Evolutionary conservation across 1,140 invertebrate genomes (phyloP).

Genomic region (Vanessa atalanta): DNA sequence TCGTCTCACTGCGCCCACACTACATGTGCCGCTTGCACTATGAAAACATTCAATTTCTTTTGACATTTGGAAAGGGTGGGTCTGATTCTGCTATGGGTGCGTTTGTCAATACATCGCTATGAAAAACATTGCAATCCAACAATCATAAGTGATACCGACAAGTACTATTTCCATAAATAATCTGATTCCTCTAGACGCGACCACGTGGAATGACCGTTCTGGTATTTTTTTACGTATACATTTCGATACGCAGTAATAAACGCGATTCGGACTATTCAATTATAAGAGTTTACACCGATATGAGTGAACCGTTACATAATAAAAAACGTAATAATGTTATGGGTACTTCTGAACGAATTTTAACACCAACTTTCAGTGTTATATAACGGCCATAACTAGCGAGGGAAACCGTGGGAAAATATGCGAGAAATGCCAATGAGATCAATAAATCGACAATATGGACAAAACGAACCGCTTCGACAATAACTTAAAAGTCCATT

Average conservation of each 20-base stretch:
- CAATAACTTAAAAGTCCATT: slow-evolving; percentile 6
- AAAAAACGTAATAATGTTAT: slow-evolving; percentile 35
- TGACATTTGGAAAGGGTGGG: neutral
- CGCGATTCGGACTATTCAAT: slow-evolving; percentile 33
- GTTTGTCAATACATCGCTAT: neutral
- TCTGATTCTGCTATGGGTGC: neutral
- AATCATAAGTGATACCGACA: neutral
- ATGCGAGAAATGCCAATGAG: slow-evolving; percentile 47
- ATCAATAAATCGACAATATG: slow-evolving; percentile 48
- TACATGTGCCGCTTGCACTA: slow-evolving; percentile 58
- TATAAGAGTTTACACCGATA: slow-evolving; percentile 35
- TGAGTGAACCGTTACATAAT: slow-evolving; percentile 41
- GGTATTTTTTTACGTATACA: slow-evolving; percentile 28
- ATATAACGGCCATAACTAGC: slow-evolving; percentile 34
- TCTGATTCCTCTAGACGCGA: neutral
- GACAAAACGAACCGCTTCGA: slow-evolving; percentile 32
- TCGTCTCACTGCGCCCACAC: slow-evolving; percentile 50
- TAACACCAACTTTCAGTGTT: slow-evolving; percentile 48
- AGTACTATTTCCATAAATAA: neutral
- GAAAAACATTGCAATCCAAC: neutral
- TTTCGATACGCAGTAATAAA: slow-evolving; percentile 35
- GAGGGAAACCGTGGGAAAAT: slow-evolving; percentile 50
- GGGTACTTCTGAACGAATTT: slow-evolving; percentile 44
- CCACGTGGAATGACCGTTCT: slow-evolving; percentile 13
- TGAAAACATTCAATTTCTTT: slow-evolving; percentile 48